phyloP scores from a whole-genome alignment of 2,888 invertebrate species.

The Branchinecta sandiegonensis region DNA sequence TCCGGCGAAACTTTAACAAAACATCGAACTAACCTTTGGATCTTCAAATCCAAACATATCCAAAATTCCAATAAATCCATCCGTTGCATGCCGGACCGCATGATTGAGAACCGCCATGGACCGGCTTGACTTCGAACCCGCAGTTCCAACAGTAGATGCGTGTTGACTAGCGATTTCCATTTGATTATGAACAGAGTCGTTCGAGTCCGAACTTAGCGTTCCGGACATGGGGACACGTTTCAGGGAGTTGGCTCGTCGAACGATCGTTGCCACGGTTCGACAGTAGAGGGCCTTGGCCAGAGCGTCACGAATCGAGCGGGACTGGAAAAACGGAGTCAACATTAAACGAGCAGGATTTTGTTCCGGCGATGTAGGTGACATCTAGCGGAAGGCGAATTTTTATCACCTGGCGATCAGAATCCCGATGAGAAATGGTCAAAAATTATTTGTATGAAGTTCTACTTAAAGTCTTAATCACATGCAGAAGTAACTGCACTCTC shows the following conservation, averaged over 20 bases:
- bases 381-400: too few species aligned
- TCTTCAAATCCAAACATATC: constrained; percentile 97
- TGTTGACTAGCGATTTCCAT: constrained; percentile 69
- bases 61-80: constrained; percentile 85
- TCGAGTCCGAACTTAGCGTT: constrained; percentile 77
- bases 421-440: background rate
- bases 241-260: constrained; percentile 77
- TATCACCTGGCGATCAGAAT: background rate
- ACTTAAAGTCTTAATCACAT: background rate
- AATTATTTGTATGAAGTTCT: background rate
- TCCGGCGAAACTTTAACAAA: background rate
- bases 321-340: constrained; percentile 36
- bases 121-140: constrained; percentile 54
- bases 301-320: constrained; percentile 73
- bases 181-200: constrained; percentile 78
- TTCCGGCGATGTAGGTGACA: too few species aligned
- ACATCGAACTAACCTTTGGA: constrained; percentile 43
- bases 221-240: constrained; percentile 58
- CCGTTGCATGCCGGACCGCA: constrained; percentile 79
- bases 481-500: too few species aligned
- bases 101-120: constrained; percentile 84
- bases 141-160: constrained; percentile 59
- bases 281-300: constrained; percentile 84
- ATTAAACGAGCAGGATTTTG: too few species aligned
- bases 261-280: constrained; percentile 84